Conservation (phyloP, 2,113 vertebrate species). For the Anguilla japonica region DNA sequence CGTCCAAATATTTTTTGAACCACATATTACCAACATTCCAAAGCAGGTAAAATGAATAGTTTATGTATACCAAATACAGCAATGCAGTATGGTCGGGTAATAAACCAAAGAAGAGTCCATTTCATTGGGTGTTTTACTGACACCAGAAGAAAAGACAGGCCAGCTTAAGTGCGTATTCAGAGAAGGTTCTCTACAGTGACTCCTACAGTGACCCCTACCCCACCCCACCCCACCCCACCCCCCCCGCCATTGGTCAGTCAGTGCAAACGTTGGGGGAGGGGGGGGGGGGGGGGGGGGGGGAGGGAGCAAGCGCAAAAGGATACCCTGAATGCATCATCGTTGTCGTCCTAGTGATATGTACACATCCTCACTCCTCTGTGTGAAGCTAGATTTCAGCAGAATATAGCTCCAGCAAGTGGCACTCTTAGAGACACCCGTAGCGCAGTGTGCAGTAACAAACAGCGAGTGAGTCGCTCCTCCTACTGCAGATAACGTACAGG, state of each 20-base stretch:
- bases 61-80: constrained; percentile 13
- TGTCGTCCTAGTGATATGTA: background rate
- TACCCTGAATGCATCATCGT: background rate
- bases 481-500: background rate
- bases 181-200: background rate
- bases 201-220: background rate
- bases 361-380: background rate
- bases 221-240: background rate
- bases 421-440: background rate
- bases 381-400: background rate
- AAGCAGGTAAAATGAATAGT: constrained; percentile 4
- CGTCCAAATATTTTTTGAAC: constrained; percentile 16
- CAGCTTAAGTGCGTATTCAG: constrained; percentile 23
- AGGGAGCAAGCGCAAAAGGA: background rate
- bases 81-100: background rate
- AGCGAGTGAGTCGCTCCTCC: background rate
- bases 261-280: background rate
- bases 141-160: background rate
- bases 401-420: background rate
- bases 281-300: background rate
- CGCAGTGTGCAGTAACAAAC: background rate
- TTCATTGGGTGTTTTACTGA: background rate
- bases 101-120: background rate
- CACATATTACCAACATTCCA: background rate
- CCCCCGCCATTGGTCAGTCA: background rate